phyloP scores from a whole-genome alignment of 2,797 vertebrate species.

The Picus viridis region DNA sequence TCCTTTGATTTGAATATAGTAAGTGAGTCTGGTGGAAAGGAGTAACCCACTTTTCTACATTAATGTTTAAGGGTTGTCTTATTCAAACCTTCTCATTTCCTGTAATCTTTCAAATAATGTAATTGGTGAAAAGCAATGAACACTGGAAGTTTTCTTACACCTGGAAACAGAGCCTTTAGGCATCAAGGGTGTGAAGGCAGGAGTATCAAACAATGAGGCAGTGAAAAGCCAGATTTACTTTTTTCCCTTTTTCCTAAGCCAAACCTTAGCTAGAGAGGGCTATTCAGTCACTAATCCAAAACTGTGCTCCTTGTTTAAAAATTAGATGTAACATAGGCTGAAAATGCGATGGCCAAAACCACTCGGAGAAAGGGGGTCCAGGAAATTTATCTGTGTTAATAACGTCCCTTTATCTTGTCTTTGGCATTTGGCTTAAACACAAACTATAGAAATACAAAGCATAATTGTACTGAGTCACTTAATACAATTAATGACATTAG shows the following conservation, averaged over 20 bases:
- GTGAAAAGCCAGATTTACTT: conserved; percentile 26
- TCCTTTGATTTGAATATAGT: conserved; percentile 4
- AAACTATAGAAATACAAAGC: conserved; percentile 10
- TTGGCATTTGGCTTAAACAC: conserved; percentile 9
- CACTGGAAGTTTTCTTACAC: not conserved
- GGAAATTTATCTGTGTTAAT: not conserved
- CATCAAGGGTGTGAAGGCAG: conserved; percentile 5
- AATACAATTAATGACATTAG: not conserved
- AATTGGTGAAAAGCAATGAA: not conserved
- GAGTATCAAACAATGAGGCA: conserved; percentile 22
- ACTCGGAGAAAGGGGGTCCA: not conserved
- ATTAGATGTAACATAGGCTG: not conserved
- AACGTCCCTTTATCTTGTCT: not conserved
- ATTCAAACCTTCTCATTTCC: conserved; percentile 11
- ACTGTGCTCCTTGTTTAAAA: not conserved
- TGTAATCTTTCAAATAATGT: conserved; percentile 1
- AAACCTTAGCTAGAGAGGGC: conserved; percentile 24
- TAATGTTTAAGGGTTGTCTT: conserved; percentile 2
- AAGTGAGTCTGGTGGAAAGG: not conserved
- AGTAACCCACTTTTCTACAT: not conserved
- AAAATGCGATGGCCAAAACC: not conserved
- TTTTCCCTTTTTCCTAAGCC: conserved; percentile 12
- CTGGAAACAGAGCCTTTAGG: conserved; percentile 48
- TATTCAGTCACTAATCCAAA: conserved; percentile 16
- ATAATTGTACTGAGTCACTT: not conserved